Evolutionary conservation across 92 coral and sea anemone species (phyloP).

Genomic region (Montipora capitata): DNA sequence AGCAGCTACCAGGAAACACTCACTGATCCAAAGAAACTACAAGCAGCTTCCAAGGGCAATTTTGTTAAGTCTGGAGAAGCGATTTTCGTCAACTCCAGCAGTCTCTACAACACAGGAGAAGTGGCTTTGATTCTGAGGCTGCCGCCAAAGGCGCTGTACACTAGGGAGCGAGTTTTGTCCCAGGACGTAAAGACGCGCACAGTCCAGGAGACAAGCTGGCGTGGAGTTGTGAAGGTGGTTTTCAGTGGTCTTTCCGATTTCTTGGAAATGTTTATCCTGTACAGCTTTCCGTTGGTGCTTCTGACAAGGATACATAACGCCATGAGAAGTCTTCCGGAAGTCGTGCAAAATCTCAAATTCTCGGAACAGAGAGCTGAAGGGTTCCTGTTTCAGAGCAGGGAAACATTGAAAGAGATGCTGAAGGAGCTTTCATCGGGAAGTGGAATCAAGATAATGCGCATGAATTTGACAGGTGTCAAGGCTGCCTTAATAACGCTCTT

Average conservation of each 20-base stretch:
- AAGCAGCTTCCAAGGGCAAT: not conserved
- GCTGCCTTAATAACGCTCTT: conserved; percentile 63
- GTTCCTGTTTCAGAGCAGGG: conserved; percentile 60
- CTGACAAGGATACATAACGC: conserved; percentile 77
- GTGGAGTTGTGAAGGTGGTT: conserved; percentile 48
- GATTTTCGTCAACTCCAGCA: too few relatives aligned
- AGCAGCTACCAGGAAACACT: conserved; percentile 40
- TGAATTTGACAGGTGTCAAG: conserved; percentile 71
- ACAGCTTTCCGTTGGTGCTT: conserved; percentile 78
- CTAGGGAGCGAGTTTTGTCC: not conserved
- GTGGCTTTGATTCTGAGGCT: not conserved
- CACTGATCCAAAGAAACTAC: not conserved
- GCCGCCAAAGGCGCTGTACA: not conserved
- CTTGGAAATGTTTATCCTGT: conserved; percentile 75
- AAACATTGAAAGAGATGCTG: conserved; percentile 42
- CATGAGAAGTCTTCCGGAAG: conserved; percentile 58
- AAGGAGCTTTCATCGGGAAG: conserved; percentile 40
- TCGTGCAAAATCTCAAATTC: conserved; percentile 66
- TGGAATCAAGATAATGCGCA: conserved; percentile 74
- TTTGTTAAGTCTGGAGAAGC: too few relatives aligned
- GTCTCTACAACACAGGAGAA: not conserved
- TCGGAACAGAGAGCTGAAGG: conserved; percentile 47
- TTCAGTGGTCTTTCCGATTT: conserved; percentile 40
- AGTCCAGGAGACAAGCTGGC: conserved; percentile 10
- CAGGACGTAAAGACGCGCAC: not conserved